phyloP scores from a whole-genome alignment of 1,140 invertebrate species.

The Orchestia grillus region DNA sequence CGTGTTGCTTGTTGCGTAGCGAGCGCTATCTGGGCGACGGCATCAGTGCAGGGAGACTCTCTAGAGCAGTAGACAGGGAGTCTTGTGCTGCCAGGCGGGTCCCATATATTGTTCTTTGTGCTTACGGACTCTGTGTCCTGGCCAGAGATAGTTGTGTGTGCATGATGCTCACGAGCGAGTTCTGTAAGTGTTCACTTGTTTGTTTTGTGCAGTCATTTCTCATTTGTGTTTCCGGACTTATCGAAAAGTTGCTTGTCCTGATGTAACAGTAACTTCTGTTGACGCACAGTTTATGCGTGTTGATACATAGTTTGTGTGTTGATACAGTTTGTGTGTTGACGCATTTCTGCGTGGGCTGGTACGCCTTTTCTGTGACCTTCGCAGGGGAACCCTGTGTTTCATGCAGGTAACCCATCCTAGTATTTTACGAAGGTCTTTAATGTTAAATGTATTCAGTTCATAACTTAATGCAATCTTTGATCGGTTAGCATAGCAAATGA shows the following conservation, averaged over 20 bases:
- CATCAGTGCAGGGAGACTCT: neutral
- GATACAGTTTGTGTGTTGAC: neutral
- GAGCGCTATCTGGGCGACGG: neutral
- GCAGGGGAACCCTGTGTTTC: neutral
- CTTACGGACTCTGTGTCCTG: neutral
- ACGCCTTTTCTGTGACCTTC: neutral
- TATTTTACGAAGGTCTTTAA: neutral
- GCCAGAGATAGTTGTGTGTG: neutral
- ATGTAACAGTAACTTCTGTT: neutral
- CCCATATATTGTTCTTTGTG: constrained; percentile 8
- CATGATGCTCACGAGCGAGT: neutral
- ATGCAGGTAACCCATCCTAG: neutral
- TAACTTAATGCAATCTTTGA: neutral
- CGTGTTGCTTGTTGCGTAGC: neutral
- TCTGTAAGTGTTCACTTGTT: neutral
- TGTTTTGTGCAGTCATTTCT: neutral
- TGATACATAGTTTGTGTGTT: too few species aligned
- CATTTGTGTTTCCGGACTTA: neutral
- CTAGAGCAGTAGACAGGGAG: neutral
- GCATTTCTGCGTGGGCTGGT: neutral
- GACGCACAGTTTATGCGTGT: neutral
- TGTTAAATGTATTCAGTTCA: neutral
- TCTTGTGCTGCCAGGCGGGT: neutral
- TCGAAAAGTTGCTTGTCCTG: neutral
- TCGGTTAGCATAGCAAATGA: neutral